A percentile compares a stretch with the other conserved stretches of the same genome.
These are phyloP conservation scores for Crepidodera aurea DNA, from an alignment of 2,888 invertebrate species.

Conservation along the genomic window DNA sequence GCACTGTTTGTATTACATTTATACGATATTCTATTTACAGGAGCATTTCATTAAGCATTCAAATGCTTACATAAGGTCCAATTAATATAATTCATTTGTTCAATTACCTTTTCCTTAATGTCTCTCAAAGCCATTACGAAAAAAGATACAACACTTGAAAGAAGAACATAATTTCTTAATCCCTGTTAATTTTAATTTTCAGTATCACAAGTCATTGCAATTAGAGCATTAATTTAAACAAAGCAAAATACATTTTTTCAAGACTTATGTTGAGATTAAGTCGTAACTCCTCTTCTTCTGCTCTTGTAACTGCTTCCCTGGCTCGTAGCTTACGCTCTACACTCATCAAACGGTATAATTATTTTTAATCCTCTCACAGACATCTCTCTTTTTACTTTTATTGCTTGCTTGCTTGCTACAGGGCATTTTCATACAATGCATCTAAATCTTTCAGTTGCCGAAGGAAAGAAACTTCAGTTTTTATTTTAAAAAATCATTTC, in stretches of 20 bases:
- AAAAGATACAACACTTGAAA: conserved; percentile 37
- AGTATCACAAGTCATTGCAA: conserved; percentile 44
- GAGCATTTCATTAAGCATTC: conserved; percentile 13
- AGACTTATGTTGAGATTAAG: conserved; percentile 44
- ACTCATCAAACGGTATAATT: conserved; percentile 22
- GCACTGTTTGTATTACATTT: conserved; percentile 18
- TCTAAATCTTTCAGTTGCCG: too few relatives aligned
- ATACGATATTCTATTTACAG: conserved; percentile 22
- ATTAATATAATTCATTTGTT: conserved; percentile 26
- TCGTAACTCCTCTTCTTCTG: conserved; percentile 37
- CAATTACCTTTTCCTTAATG: conserved; percentile 20
- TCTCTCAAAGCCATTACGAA: conserved; percentile 29
- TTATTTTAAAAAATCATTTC: too few relatives aligned
- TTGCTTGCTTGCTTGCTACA: not conserved
- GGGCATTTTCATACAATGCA: not conserved
- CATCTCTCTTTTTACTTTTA: conserved; percentile 13
- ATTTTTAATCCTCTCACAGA: conserved; percentile 27
- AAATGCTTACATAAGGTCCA: conserved; percentile 21
- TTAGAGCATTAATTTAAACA: conserved; percentile 36
- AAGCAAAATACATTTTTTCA: conserved; percentile 43
- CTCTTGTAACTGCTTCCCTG: conserved; percentile 22
- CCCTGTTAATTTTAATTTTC: conserved; percentile 44
- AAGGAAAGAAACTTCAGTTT: too few relatives aligned
- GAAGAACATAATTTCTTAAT: conserved; percentile 44
- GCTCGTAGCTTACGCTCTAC: conserved; percentile 18